A percentile compares a stretch with the other conserved stretches of the same genome.
phyloP scores from a whole-genome alignment of 92 coral and sea anemone genomes.

The Micromussa lordhowensis region DNA sequence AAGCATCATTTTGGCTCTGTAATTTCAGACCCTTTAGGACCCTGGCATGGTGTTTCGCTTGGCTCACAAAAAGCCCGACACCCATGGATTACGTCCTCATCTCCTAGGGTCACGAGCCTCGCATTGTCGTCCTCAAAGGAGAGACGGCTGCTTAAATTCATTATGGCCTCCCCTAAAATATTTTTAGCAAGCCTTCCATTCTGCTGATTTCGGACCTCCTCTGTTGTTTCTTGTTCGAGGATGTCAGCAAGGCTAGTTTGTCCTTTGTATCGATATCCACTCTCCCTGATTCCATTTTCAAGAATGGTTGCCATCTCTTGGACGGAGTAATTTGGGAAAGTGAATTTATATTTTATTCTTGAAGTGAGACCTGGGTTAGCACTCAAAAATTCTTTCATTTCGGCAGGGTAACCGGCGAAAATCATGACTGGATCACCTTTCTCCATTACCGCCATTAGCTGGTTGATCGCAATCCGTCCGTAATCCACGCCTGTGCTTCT shows the following conservation, averaged over 20 bases:
- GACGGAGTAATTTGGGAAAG: constrained; percentile 26
- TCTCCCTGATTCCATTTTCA: not conserved
- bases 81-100: constrained; percentile 26
- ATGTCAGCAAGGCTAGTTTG: not conserved
- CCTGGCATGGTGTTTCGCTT: not conserved
- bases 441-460: no score
- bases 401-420: not conserved
- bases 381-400: not conserved
- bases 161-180: constrained; percentile 41
- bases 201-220: not conserved
- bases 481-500: no score
- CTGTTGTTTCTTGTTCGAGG: not conserved
- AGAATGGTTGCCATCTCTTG: constrained; percentile 15
- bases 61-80: constrained; percentile 29
- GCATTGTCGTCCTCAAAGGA: constrained; percentile 28
- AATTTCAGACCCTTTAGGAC: no score
- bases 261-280: constrained; percentile 13
- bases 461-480: no score
- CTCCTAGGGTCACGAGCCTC: constrained; percentile 27
- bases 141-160: constrained; percentile 39
- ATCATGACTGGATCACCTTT: not conserved
- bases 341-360: constrained; percentile 30
- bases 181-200: constrained; percentile 54
- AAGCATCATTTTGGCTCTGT: no score
- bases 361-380: constrained; percentile 33